Evolutionary conservation across 1,140 invertebrate species (phyloP), one percentile per base, ranked within the genome.

Genomic region (Vanessa atalanta): DNA sequence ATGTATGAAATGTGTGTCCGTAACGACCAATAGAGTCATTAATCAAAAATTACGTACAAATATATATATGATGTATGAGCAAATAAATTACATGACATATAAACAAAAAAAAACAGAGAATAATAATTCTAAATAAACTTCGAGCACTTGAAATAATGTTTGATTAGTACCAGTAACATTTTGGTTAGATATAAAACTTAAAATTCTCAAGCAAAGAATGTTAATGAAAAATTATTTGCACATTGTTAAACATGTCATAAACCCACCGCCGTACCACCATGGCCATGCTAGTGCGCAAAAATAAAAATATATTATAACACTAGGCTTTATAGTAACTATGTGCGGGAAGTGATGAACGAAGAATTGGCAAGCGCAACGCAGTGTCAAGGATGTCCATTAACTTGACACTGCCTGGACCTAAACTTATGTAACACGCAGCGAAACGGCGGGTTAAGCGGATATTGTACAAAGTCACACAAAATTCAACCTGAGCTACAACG

Each of bases 241-340:
- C 71, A 68, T 76, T 86, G 83, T 89, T 91, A 89, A 86, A 85
- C 67, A 88, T 83, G 76, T 89, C 88, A 90, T 92, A 92, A 92
- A 92, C 90, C 90, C 90, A 91, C 89, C 89, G 80, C 88, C 86
- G 76, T 80, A 88, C 84, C 84, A 87, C 83, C 83, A 81, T 72
- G 72, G 84, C 81, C 87, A 88, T 88, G 87, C 86, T 80, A 84
- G 77, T 83, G 86, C 83, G 85, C 74, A 83, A 73, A 72, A 60
- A 76, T 74, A 63, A 76, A 77, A 77, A 26, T 65, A 73, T 75
- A 76, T 79, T 61, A 72, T 63, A 75, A 72, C 43, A 78, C 65
- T 72, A 70, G 51, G 68, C 67, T 65, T 67, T 64, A 65, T 69
- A 75, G 43, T 50, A 66, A 65, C 57, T 50, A 47, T 60, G 60